A percentile compares a stretch with the other conserved stretches of the same genome.
Evolutionary conservation across 2,113 vertebrate species (phyloP).

Genomic region (Macrotus californicus): DNA sequence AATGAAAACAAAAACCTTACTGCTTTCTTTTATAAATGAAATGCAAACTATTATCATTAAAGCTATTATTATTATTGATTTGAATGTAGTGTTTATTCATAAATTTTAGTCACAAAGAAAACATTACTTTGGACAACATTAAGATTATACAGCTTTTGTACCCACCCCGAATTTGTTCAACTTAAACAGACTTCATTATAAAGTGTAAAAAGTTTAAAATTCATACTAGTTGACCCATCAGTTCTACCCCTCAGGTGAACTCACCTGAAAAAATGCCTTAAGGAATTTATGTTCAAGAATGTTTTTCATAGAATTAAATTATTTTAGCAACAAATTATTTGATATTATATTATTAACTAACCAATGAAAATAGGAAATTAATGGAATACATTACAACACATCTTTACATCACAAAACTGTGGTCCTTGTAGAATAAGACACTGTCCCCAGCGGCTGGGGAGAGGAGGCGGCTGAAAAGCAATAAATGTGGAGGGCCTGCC

Average conservation of each 20-base stretch:
- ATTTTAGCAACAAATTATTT: background rate
- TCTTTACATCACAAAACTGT: background rate
- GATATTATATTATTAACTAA: background rate
- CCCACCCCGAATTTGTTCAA: background rate
- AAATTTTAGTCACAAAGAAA: background rate
- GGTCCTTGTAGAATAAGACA: background rate
- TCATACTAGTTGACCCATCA: background rate
- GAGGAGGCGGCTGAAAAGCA: background rate
- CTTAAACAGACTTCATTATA: background rate
- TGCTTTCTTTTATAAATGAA: slow-evolving; percentile 15
- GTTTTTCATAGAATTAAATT: background rate
- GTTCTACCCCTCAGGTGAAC: background rate
- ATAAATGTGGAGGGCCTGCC: background rate
- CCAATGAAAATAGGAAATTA: background rate
- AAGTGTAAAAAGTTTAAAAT: background rate
- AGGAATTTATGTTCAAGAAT: background rate
- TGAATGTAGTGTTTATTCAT: background rate
- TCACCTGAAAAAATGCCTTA: background rate
- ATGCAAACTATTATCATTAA: background rate
- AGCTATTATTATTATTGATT: background rate
- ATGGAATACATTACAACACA: background rate
- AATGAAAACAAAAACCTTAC: background rate
- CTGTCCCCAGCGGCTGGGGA: background rate
- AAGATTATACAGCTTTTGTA: background rate
- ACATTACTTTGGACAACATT: background rate